A percentile compares a stretch with the other conserved stretches of the same genome.
Evolutionary conservation across 1,140 invertebrate genomes (phyloP).

Genomic region (Drosophila takahashii): DNA sequence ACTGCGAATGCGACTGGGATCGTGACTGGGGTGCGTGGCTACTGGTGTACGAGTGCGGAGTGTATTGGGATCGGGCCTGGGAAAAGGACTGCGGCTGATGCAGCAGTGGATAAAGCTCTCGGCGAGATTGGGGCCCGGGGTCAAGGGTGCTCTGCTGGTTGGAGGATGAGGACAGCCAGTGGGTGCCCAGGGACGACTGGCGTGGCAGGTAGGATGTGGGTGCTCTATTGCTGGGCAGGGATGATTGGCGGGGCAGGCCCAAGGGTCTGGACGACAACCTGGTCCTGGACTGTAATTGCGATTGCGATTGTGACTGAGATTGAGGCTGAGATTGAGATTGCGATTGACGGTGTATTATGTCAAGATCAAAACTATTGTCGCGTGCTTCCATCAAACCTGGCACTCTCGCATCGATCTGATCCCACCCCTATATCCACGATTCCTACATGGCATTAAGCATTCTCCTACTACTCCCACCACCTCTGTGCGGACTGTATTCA

Average conservation of each 20-base stretch:
- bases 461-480: constrained; percentile 85
- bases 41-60: constrained; percentile 26
- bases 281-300: constrained; percentile 21
- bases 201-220: constrained; percentile 24
- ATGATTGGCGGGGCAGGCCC: constrained; percentile 46
- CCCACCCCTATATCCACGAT: constrained; percentile 85
- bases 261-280: constrained; percentile 15
- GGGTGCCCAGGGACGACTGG: constrained; percentile 32
- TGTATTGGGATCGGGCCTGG: constrained; percentile 43
- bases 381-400: constrained; percentile 79
- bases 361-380: constrained; percentile 83
- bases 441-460: constrained; percentile 85
- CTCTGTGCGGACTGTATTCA: constrained; percentile 85
- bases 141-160: constrained; percentile 20
- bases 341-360: constrained; percentile 62
- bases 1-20: constrained; percentile 16
- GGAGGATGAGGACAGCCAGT: constrained; percentile 64
- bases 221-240: constrained; percentile 21
- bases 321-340: constrained; percentile 34
- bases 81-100: constrained; percentile 66
- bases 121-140: constrained; percentile 32
- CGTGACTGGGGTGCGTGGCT: constrained; percentile 16
- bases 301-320: constrained; percentile 26
- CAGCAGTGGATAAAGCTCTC: constrained; percentile 68
- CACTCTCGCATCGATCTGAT: constrained; percentile 84